Conservation (phyloP, 2,888 invertebrate species). For the Caenorhabditis angaria region DNA sequence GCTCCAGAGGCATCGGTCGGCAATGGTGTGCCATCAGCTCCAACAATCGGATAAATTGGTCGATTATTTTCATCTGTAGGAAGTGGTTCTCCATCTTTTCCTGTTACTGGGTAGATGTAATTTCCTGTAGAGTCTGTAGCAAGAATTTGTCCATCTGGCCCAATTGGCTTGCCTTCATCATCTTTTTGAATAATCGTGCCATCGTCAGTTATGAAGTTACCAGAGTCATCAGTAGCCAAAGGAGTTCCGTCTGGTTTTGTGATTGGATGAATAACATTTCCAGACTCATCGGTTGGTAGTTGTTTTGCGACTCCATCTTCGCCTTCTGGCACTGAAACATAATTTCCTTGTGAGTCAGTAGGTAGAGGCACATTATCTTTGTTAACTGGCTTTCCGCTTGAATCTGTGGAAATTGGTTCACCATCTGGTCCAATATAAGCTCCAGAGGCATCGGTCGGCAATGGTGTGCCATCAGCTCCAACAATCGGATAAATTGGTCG, state of each 20-base stretch:
- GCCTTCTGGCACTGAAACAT: constrained; percentile 19
- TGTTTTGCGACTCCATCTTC: constrained; percentile 32
- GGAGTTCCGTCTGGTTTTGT: constrained; percentile 42
- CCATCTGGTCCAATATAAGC: constrained; percentile 34
- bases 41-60: constrained; percentile 38
- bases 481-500: constrained; percentile 22
- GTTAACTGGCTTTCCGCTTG: constrained; percentile 26
- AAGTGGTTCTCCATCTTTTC: constrained; percentile 22
- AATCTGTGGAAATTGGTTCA: constrained; percentile 40
- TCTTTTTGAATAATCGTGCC: constrained; percentile 26
- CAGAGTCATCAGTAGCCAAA: constrained; percentile 31
- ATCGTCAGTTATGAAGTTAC: constrained; percentile 21
- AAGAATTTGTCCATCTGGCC: constrained; percentile 38
- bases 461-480: constrained; percentile 36
- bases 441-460: constrained; percentile 32
- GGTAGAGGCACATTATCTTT: constrained; percentile 30
- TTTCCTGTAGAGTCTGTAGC: constrained; percentile 22
- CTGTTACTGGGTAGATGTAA: constrained; percentile 43
- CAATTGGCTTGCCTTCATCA: constrained; percentile 30
- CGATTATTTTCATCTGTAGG: constrained; percentile 46
- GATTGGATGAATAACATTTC: constrained; percentile 32
- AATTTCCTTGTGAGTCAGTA: constrained; percentile 25
- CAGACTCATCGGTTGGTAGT: constrained; percentile 31
- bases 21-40: constrained; percentile 39
- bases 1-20: constrained; percentile 40